A percentile compares a stretch with the other conserved stretches of the same genome.
Evolutionary conservation across 2,888 invertebrate species (phyloP).

Genomic region (Drosophila nigricruria): DNA sequence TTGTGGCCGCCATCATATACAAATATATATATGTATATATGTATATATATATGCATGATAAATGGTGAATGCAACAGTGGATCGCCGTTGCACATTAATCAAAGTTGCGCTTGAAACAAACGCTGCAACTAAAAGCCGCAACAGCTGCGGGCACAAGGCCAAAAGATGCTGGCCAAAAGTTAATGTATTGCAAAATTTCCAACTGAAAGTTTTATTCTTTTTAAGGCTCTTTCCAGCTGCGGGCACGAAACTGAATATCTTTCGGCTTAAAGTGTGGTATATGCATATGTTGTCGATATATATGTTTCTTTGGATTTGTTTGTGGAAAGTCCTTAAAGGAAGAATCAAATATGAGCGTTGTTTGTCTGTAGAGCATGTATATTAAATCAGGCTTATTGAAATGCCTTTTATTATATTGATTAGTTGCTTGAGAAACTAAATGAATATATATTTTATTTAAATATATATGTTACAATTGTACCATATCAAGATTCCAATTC

Average conservation of each 20-base stretch:
- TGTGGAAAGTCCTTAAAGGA: neutral
- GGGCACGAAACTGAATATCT: neutral
- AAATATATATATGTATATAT: neutral
- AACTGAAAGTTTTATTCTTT: slow-evolving; percentile 18
- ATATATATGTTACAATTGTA: neutral
- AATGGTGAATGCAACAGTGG: slow-evolving; percentile 33
- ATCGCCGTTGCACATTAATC: slow-evolving; percentile 55
- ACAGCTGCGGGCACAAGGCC: slow-evolving; percentile 24
- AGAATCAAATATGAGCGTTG: neutral
- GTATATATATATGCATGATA: slow-evolving; percentile 15
- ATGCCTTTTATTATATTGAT: neutral
- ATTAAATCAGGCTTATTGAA: neutral
- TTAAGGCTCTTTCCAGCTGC: slow-evolving; percentile 8
- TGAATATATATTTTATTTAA: neutral
- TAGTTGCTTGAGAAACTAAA: neutral
- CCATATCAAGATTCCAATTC: neutral
- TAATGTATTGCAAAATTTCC: slow-evolving; percentile 55
- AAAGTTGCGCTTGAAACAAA: slow-evolving; percentile 43
- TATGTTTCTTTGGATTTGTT: neutral
- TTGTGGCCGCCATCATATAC: neutral
- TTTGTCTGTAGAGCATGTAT: neutral
- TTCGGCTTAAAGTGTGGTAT: neutral
- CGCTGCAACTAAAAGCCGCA: slow-evolving; percentile 41
- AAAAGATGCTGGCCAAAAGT: slow-evolving; percentile 46
- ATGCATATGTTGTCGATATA: neutral